Evolutionary conservation across 2,888 invertebrate genomes (phyloP).

Genomic region (Malachius bipustulatus): DNA sequence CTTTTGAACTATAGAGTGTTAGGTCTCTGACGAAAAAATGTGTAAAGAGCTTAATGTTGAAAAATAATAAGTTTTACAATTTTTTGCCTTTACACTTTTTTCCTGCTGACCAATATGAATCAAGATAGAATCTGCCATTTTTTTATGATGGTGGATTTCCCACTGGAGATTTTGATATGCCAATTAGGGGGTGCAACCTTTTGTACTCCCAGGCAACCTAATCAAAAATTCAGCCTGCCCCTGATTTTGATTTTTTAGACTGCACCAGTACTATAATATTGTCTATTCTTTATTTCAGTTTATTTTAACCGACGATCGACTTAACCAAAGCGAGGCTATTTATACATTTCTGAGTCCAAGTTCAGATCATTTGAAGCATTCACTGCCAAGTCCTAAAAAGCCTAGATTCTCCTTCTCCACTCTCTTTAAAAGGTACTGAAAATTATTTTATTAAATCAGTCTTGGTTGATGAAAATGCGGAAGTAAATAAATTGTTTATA

Average conservation of each 20-base stretch:
- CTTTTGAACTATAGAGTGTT: no score
- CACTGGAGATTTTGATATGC: no score
- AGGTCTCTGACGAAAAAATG: no score
- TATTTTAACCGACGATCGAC: constrained; percentile 72
- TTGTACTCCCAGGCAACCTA: no score
- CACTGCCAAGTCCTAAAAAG: constrained; percentile 68
- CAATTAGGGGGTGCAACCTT: no score
- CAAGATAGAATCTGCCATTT: no score
- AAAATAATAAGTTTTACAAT: no score
- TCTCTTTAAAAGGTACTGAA: constrained; percentile 66
- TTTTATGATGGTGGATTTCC: no score
- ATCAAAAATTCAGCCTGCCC: constrained; percentile 7
- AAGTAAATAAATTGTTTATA: constrained; percentile 6
- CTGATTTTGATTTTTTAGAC: constrained; percentile 8
- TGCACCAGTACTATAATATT: background rate
- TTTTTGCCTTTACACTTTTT: no score
- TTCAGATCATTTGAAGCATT: constrained; percentile 76
- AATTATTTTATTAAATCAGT: constrained; percentile 3
- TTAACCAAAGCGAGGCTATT: constrained; percentile 80
- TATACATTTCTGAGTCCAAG: constrained; percentile 88
- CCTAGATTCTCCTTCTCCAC: constrained; percentile 78
- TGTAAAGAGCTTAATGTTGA: no score
- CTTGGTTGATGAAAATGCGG: no score
- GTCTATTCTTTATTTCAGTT: constrained; percentile 43
- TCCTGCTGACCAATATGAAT: no score